These are phyloP conservation scores for Dolichallabes microphthalmus DNA, from an alignment of 2,113 vertebrate species.

Conservation along the genomic window DNA sequence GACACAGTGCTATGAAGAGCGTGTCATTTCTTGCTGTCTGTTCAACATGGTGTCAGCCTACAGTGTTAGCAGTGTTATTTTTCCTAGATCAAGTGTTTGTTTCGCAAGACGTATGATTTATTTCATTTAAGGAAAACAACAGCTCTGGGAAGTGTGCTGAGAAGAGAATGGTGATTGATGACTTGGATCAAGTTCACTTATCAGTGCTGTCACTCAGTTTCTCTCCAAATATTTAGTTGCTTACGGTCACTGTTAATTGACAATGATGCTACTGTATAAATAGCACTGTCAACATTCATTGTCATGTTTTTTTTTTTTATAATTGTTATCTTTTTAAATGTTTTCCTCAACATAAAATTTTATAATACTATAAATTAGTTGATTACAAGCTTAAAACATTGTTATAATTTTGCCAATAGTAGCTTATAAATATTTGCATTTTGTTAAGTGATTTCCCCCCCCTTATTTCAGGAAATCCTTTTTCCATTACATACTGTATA, in stretches of 20 bases:
- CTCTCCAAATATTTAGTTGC: slow-evolving; percentile 36
- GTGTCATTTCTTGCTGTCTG: neutral
- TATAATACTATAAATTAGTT: neutral
- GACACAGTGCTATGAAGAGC: neutral
- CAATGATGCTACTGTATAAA: slow-evolving; percentile 40
- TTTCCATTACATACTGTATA: too few relatives aligned
- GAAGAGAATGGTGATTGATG: slow-evolving; percentile 53
- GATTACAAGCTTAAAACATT: neutral
- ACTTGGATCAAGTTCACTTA: slow-evolving; percentile 50
- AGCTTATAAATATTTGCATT: neutral
- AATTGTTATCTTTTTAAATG: slow-evolving; percentile 34
- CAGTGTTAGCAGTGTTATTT: neutral
- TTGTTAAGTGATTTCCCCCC: neutral
- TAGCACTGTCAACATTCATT: slow-evolving; percentile 40
- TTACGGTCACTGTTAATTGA: slow-evolving; percentile 44
- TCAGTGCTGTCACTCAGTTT: slow-evolving; percentile 44
- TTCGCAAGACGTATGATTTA: neutral
- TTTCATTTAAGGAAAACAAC: slow-evolving; percentile 4
- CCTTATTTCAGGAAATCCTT: neutral
- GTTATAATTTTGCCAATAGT: neutral
- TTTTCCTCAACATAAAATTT: neutral
- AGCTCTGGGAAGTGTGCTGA: slow-evolving; percentile 5
- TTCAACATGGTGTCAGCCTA: neutral
- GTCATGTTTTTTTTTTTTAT: neutral
- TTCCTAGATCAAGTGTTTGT: slow-evolving; percentile 5